Conservation (phyloP, 2,888 invertebrate species). For the Cistogaster globosa region DNA sequence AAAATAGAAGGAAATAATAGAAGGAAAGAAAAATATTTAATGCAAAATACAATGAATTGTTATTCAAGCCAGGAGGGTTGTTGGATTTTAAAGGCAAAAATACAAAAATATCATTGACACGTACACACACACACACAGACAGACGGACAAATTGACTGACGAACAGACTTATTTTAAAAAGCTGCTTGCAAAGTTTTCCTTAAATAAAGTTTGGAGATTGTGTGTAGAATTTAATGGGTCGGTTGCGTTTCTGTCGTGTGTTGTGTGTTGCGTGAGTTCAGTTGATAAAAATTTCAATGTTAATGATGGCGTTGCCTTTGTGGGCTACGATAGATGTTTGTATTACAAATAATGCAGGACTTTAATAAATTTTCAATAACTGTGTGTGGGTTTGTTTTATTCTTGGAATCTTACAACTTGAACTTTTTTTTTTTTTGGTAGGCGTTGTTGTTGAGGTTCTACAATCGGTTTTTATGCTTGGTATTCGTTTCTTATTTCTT, state of each 20-base stretch:
- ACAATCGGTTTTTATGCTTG: slow-evolving; percentile 52
- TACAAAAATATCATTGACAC: slow-evolving; percentile 6
- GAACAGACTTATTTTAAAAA: slow-evolving; percentile 18
- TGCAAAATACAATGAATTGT: slow-evolving; percentile 23
- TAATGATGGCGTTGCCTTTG: slow-evolving; percentile 46
- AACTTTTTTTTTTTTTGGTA: slow-evolving; percentile 2
- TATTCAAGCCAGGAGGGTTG: slow-evolving; percentile 46
- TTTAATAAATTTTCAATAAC: neutral
- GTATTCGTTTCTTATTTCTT: slow-evolving; percentile 27
- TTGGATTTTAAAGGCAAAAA: slow-evolving; percentile 42
- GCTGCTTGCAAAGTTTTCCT: slow-evolving; percentile 42
- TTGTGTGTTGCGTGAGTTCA: slow-evolving; percentile 72
- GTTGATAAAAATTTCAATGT: slow-evolving; percentile 72
- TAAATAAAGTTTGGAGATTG: neutral
- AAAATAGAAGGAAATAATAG: slow-evolving; percentile 37
- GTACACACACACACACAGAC: neutral
- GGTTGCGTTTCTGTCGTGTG: slow-evolving; percentile 73
- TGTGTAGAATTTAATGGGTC: slow-evolving; percentile 72
- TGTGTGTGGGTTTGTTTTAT: slow-evolving; percentile 22
- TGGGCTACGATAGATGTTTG: slow-evolving; percentile 13
- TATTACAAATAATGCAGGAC: slow-evolving; percentile 57
- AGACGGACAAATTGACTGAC: slow-evolving; percentile 11
- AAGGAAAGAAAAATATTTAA: slow-evolving; percentile 23
- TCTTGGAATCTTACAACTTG: slow-evolving; percentile 13
- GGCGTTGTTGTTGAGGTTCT: slow-evolving; percentile 53